Percentiles rank a stretch among this genome's conserved stretches.
These are phyloP conservation scores for Lagopus muta DNA, from an alignment of 2,113 vertebrate species.

Conservation along the genomic window DNA sequence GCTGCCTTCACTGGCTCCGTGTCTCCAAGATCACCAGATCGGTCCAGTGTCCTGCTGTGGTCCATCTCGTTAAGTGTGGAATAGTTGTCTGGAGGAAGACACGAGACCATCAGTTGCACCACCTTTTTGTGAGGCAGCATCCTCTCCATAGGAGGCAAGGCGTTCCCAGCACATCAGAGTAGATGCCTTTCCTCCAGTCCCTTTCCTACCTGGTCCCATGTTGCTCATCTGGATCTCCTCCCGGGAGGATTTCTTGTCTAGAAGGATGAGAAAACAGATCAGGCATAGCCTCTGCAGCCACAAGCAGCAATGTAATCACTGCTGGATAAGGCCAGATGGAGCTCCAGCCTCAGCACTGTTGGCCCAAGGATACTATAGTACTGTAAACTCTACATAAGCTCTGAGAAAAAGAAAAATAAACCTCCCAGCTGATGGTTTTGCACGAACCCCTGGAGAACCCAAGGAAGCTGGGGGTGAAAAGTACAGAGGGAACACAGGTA, in stretches of 20 bases:
- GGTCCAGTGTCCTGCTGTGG: constrained; percentile 89
- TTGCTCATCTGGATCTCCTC: constrained; percentile 96
- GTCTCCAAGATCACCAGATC: constrained; percentile 86
- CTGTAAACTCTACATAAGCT: accelerated
- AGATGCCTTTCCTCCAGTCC: neutral
- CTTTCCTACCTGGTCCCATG: constrained; percentile 89
- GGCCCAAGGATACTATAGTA: neutral
- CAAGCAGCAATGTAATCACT: neutral
- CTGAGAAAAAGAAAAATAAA: neutral
- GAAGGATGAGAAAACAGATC: constrained; percentile 45
- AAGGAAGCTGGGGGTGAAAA: neutral
- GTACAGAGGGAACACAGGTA: neutral
- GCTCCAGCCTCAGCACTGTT: neutral
- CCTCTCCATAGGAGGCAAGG: neutral
- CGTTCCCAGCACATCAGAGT: accelerated
- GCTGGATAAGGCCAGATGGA: neutral
- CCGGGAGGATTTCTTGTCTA: constrained; percentile 87
- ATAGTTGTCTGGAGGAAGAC: constrained; percentile 78
- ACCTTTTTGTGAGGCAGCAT: neutral
- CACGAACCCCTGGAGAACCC: neutral
- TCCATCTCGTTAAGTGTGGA: constrained; percentile 91
- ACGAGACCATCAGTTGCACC: neutral
- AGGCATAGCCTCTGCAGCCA: neutral
- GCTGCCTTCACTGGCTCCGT: constrained; percentile 85
- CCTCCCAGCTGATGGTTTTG: accelerated